Conservation (phyloP, 2,888 invertebrate genomes). For the Yponomeuta sedellus region DNA sequence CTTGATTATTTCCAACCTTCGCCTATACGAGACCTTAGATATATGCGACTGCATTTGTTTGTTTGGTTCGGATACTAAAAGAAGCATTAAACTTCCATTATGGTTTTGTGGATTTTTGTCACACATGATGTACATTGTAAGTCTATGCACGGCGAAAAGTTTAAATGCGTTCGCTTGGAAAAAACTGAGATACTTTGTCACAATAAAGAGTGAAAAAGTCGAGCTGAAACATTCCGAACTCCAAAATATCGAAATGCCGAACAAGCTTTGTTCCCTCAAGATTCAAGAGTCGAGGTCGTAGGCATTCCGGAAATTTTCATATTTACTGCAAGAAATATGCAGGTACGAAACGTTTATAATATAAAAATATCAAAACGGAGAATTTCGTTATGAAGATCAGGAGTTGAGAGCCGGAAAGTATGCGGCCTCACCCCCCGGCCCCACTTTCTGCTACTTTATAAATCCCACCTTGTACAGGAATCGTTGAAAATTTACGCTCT, state of each 20-base stretch:
- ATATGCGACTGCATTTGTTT: slow-evolving; percentile 55
- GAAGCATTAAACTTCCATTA: slow-evolving; percentile 64
- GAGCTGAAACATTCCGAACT: slow-evolving; percentile 29
- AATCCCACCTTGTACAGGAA: slow-evolving; percentile 23
- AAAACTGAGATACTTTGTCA: slow-evolving; percentile 14
- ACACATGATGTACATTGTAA: neutral
- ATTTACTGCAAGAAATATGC: slow-evolving; percentile 77
- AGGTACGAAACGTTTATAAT: slow-evolving; percentile 75
- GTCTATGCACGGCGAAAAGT: neutral
- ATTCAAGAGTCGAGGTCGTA: slow-evolving; percentile 55
- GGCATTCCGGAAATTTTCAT: slow-evolving; percentile 76
- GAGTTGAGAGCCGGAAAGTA: slow-evolving; percentile 67
- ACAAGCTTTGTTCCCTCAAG: slow-evolving; percentile 63
- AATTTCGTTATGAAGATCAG: slow-evolving; percentile 76
- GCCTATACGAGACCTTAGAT: no score
- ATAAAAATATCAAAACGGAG: slow-evolving; percentile 76
- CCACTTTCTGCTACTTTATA: slow-evolving; percentile 46
- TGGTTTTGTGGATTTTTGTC: slow-evolving; percentile 42
- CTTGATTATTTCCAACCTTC: no score
- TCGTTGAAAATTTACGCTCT: slow-evolving; percentile 3
- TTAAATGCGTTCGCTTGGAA: neutral
- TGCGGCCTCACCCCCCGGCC: slow-evolving; percentile 43
- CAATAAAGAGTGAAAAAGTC: slow-evolving; percentile 29
- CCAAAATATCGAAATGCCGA: slow-evolving; percentile 60
- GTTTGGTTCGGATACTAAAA: slow-evolving; percentile 56